Conservation (phyloP, 1,140 invertebrate species). For the Melitaea cinxia region DNA sequence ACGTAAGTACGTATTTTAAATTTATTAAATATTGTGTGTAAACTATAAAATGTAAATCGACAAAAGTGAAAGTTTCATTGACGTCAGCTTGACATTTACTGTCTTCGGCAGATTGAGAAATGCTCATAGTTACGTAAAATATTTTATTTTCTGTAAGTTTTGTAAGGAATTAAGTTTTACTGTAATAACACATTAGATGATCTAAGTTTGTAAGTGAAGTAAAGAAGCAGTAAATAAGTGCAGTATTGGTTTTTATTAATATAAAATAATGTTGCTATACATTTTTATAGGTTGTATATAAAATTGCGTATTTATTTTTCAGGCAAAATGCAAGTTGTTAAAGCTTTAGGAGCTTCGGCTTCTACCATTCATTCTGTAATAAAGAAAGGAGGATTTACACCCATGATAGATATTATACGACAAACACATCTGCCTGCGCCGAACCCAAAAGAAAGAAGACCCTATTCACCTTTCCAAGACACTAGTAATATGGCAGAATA, state of each 20-base stretch:
- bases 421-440: slow-evolving; percentile 77
- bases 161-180: slow-evolving; percentile 31
- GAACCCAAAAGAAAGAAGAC: slow-evolving; percentile 62
- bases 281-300: slow-evolving; percentile 12
- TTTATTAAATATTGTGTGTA: too few species aligned
- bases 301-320: slow-evolving; percentile 43
- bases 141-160: slow-evolving; percentile 36
- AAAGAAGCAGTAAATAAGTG: neutral
- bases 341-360: slow-evolving; percentile 62
- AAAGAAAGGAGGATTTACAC: slow-evolving; percentile 69
- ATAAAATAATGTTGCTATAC: slow-evolving; percentile 14
- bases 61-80: too few species aligned
- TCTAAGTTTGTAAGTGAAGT: slow-evolving; percentile 35
- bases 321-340: slow-evolving; percentile 72
- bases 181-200: slow-evolving; percentile 33
- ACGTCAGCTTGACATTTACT: slow-evolving; percentile 16
- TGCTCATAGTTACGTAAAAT: slow-evolving; percentile 49
- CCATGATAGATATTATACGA: slow-evolving; percentile 64
- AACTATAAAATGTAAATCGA: too few species aligned
- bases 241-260: neutral
- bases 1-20: too few species aligned
- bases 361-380: slow-evolving; percentile 60
- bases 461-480: slow-evolving; percentile 88
- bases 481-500: slow-evolving; percentile 88
- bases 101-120: slow-evolving; percentile 8